Percentiles rank a stretch among this genome's conserved stretches.
phyloP scores from a whole-genome alignment of 23 tunicate species.

The Diplosoma virens region DNA sequence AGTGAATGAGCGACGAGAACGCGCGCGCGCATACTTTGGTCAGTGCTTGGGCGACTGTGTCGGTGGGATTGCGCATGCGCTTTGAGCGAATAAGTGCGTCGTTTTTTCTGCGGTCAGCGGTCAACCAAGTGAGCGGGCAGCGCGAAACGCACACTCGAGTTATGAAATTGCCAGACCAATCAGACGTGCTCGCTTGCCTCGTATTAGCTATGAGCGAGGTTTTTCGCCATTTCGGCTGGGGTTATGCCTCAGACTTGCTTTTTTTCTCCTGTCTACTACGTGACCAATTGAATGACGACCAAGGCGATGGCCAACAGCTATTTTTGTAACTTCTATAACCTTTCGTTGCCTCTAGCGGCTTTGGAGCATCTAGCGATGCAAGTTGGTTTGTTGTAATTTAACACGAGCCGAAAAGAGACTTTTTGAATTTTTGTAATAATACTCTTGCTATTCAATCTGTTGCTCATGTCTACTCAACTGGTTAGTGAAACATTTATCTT shows the following conservation, averaged over 20 bases:
- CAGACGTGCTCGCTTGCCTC: too few species aligned
- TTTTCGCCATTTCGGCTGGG: not conserved
- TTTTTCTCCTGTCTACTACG: conserved; percentile 50
- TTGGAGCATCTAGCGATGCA: too few species aligned
- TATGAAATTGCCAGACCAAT: not conserved
- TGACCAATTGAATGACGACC: conserved; percentile 28
- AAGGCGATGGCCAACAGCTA: too few species aligned
- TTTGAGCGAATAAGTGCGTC: not conserved
- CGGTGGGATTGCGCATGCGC: not conserved
- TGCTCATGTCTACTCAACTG: too few species aligned
- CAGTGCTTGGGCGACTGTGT: not conserved
- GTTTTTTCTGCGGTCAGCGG: conserved; percentile 39
- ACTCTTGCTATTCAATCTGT: too few species aligned
- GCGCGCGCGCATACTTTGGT: not conserved
- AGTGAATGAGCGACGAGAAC: not conserved
- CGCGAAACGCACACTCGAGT: not conserved
- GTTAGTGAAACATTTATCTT: too few species aligned
- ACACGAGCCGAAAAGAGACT: too few species aligned
- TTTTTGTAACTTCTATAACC: too few species aligned
- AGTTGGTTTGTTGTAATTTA: too few species aligned
- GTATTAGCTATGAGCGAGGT: too few species aligned
- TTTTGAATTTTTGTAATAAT: too few species aligned
- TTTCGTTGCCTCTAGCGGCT: too few species aligned
- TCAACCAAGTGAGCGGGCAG: not conserved
- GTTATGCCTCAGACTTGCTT: not conserved